Evolutionary conservation across 2,888 invertebrate genomes (phyloP).

Genomic region (Tachina lurida): DNA sequence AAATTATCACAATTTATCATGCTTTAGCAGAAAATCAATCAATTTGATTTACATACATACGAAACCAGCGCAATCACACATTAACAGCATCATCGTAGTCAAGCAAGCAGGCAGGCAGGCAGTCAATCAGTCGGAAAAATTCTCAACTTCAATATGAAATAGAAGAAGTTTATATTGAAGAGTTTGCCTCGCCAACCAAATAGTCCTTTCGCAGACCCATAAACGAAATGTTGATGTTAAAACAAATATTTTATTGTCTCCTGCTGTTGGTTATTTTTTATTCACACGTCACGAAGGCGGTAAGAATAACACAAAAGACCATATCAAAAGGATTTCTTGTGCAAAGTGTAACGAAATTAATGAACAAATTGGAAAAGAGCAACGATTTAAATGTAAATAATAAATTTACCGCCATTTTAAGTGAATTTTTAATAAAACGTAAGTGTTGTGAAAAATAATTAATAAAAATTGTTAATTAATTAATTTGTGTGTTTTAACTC

Average conservation of each 20-base stretch:
- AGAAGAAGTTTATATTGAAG: slow-evolving; percentile 48
- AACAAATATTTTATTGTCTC: slow-evolving; percentile 69
- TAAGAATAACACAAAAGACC: slow-evolving; percentile 62
- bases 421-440: slow-evolving; percentile 80
- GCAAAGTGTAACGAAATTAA: slow-evolving; percentile 73
- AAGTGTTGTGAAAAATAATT: slow-evolving; percentile 70
- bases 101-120: not conserved
- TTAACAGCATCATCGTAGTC: not conserved
- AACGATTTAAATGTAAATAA: slow-evolving; percentile 75
- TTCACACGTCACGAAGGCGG: slow-evolving; percentile 1
- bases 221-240: slow-evolving; percentile 74
- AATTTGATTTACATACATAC: slow-evolving; percentile 73
- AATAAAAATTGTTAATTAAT: not conserved
- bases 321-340: slow-evolving; percentile 71
- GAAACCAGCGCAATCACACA: slow-evolving; percentile 10
- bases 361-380: slow-evolving; percentile 74
- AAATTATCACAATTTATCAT: slow-evolving; percentile 78
- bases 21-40: slow-evolving; percentile 76
- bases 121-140: slow-evolving; percentile 3
- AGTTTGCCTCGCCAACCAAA: slow-evolving; percentile 14
- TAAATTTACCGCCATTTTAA: slow-evolving; percentile 76
- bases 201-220: slow-evolving; percentile 54
- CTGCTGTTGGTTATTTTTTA: slow-evolving; percentile 52
- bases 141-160: not conserved
- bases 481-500: not conserved